phyloP scores from a whole-genome alignment of 2,797 vertebrate genomes.

The Smutsia temminckii region DNA sequence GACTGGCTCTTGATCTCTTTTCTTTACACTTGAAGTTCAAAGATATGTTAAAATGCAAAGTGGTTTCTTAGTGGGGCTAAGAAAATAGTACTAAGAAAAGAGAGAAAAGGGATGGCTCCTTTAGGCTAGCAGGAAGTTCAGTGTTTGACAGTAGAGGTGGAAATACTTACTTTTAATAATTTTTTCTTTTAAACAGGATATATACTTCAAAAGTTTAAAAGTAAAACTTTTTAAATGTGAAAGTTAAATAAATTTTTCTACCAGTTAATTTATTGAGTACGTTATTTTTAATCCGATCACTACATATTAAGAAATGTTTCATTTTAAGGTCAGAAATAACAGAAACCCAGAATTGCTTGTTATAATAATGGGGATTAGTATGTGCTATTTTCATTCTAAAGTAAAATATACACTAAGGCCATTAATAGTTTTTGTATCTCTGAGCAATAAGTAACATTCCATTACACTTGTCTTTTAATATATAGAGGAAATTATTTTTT shows the following conservation, averaged over 20 bases:
- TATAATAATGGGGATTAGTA: not conserved
- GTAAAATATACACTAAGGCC: not conserved
- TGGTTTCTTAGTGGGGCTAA: not conserved
- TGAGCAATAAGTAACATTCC: not conserved
- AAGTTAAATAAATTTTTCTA: not conserved
- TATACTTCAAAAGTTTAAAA: conserved; percentile 6
- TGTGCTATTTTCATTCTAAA: not conserved
- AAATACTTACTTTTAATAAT: not conserved
- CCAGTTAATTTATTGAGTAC: not conserved
- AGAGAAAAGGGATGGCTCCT: not conserved
- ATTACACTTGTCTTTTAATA: not conserved
- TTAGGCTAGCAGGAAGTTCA: not conserved
- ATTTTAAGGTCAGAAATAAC: conserved; percentile 24
- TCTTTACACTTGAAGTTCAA: not conserved
- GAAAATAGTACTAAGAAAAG: not conserved
- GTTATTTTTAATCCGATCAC: not conserved
- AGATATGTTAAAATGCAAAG: not conserved
- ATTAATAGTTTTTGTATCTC: not conserved
- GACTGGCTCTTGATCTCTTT: not conserved
- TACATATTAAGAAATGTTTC: not conserved
- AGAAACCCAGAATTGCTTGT: not conserved
- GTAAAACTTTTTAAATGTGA: not conserved
- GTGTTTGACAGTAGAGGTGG: not conserved
- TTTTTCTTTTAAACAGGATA: not conserved
- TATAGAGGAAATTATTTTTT: not conserved